These are phyloP conservation scores for Silurus glanis DNA, from an alignment of 2,113 vertebrate species.

Conservation along the genomic window DNA sequence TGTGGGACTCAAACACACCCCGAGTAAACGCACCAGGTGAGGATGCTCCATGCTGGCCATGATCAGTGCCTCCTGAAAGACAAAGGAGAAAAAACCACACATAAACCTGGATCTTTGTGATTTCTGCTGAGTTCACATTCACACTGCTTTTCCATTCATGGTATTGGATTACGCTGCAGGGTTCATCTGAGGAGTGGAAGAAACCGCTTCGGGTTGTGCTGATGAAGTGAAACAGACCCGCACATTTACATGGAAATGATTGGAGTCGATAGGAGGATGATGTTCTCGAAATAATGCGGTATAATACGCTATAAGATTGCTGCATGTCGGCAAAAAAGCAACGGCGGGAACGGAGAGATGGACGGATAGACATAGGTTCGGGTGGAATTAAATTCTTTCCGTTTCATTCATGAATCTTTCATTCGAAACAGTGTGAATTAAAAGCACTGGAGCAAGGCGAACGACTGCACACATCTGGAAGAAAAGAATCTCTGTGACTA, in stretches of 20 bases:
- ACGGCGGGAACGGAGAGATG: not conserved
- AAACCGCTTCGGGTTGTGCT: not conserved
- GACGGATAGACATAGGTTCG: no score
- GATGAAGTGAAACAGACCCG: not conserved
- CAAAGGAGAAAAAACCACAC: not conserved
- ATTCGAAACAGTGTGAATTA: not conserved
- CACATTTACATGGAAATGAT: slow-evolving; percentile 11
- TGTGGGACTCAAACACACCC: slow-evolving; percentile 94
- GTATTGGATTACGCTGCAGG: not conserved
- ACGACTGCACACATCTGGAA: not conserved
- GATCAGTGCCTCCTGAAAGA: slow-evolving; percentile 90
- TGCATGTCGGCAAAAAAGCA: not conserved
- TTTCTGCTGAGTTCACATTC: not conserved
- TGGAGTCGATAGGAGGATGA: not conserved
- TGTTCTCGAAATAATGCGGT: not conserved
- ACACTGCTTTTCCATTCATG: not conserved
- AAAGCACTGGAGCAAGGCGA: not conserved
- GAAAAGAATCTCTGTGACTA: not conserved
- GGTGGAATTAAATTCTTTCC: not conserved
- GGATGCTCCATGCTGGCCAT: slow-evolving; percentile 99
- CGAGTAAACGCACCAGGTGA: slow-evolving; percentile 90
- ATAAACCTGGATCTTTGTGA: not conserved
- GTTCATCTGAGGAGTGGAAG: not conserved
- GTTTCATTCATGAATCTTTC: not conserved
- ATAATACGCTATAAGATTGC: not conserved